Evolutionary conservation across 2,888 invertebrate species (phyloP).

Genomic region (Cephus spinipes): DNA sequence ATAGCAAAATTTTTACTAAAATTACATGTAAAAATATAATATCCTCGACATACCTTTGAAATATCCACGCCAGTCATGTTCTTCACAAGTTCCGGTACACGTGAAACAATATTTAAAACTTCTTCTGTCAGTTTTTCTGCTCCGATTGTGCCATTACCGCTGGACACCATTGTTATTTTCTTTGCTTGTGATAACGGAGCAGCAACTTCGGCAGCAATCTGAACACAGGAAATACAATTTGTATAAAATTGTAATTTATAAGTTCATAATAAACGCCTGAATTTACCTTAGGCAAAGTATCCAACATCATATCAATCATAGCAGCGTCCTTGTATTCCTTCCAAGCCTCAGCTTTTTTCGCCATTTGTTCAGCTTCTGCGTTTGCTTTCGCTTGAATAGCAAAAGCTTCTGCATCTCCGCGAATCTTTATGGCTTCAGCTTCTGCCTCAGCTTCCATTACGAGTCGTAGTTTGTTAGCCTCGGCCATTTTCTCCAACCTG

Average conservation of each 20-base stretch:
- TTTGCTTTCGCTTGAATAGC: conserved; percentile 94
- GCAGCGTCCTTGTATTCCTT: conserved; percentile 96
- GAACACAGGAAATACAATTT: conserved; percentile 24
- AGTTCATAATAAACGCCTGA: neutral
- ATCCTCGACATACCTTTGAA: conserved; percentile 74
- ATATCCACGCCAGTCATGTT: conserved; percentile 95
- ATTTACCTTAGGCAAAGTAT: conserved; percentile 91
- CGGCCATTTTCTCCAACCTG: conserved; percentile 91
- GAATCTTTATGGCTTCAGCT: conserved; percentile 87
- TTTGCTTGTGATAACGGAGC: conserved; percentile 94
- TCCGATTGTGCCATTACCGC: conserved; percentile 91
- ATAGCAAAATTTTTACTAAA: conserved; percentile 14
- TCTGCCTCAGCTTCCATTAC: conserved; percentile 97
- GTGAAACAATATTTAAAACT: conserved; percentile 91
- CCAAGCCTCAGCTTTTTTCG: conserved; percentile 97
- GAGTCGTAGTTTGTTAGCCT: conserved; percentile 88
- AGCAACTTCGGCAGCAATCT: conserved; percentile 97
- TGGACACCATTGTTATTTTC: conserved; percentile 97
- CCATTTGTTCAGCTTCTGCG: conserved; percentile 97
- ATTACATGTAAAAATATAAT: neutral
- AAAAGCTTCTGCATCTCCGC: conserved; percentile 91
- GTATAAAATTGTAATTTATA: neutral
- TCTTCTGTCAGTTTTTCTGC: conserved; percentile 95
- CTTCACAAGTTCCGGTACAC: conserved; percentile 92
- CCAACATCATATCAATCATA: conserved; percentile 96